Evolutionary conservation across 2,888 invertebrate species (phyloP), one percentile per base, ranked within the genome.

Genomic region (Eustalomyia histrio): DNA sequence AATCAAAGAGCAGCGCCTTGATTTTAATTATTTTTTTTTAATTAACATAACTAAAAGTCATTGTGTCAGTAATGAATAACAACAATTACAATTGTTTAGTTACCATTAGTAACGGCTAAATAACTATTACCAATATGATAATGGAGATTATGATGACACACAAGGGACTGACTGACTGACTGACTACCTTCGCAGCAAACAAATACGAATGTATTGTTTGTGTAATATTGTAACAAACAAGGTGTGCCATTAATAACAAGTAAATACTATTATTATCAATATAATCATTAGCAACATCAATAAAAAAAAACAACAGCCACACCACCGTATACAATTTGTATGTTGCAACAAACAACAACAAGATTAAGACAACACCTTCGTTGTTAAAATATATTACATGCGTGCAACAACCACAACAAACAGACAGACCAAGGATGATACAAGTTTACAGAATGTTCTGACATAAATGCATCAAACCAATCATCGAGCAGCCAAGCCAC

Each of bases 61-160:
- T 39, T 18, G 24, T 64, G 57, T 43, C 47, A 64, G 29, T 33
- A 63, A 64, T 24, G 64, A 64, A 63, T 35, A 63, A 18, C 52
- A 65, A 52, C 18, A 64, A 72, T 16, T 47, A 57, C 52, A 58
- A 65, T 39, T 74, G 65, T 74, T 74, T 74, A 65, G 52, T 74
- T 50, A 60, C 58, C 65, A 74, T 74, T 74, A 74, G 74, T 65
- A 65, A 74, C 58, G 74, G 43, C 50, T 65, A 65, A 57, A 53
- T 73, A 64, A 53, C 47, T 43, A 57, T 58, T 57, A 18, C 57
- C 21, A 21, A 39, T 55, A 52, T 18, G 21, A 65, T 17, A 14
- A 39, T 35, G 61, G n/a, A n/a, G n/a, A n/a, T n/a, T n/a, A 8
- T 29, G 12, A 29, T 9, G 55, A 8, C 7, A 29, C 1, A 29